A percentile compares a stretch with the other conserved stretches of the same genome.
Conservation (phyloP, 2,888 invertebrate genomes). For the Resseliella maxima region DNA sequence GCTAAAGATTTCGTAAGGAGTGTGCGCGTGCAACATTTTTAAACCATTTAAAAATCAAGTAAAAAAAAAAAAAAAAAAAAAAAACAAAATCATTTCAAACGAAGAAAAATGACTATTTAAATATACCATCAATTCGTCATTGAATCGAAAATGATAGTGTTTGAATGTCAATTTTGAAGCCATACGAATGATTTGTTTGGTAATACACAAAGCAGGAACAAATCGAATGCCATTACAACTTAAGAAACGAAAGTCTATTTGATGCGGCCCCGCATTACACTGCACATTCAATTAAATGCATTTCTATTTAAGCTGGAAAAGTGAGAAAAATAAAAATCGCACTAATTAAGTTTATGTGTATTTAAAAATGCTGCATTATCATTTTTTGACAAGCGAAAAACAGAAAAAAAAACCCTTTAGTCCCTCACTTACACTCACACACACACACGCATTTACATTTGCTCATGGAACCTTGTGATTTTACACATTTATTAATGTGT, state of each 20-base stretch:
- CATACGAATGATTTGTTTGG: background rate
- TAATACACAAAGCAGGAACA: background rate
- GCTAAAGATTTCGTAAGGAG: background rate
- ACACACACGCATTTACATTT: background rate
- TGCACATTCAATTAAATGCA: background rate
- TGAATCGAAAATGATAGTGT: background rate
- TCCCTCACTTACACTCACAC: background rate
- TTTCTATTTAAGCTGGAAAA: background rate
- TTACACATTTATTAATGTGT: background rate
- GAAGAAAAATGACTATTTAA: background rate
- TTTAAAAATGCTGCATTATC: background rate
- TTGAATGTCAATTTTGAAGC: background rate
- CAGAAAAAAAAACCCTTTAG: background rate
- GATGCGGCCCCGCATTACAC: constrained; percentile 24
- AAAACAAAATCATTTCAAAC: too few species aligned
- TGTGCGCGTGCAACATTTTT: background rate
- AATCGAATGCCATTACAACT: background rate
- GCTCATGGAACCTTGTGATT: background rate
- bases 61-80: too few species aligned
- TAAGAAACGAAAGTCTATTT: background rate
- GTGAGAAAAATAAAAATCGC: too few species aligned
- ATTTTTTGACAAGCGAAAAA: background rate
- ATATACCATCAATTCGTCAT: background rate
- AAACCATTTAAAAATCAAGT: background rate
- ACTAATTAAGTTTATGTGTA: background rate